Base-by-base conservation (phyloP, 2,113 vertebrate species). In the Cyanistes caeruleus region DNA sequence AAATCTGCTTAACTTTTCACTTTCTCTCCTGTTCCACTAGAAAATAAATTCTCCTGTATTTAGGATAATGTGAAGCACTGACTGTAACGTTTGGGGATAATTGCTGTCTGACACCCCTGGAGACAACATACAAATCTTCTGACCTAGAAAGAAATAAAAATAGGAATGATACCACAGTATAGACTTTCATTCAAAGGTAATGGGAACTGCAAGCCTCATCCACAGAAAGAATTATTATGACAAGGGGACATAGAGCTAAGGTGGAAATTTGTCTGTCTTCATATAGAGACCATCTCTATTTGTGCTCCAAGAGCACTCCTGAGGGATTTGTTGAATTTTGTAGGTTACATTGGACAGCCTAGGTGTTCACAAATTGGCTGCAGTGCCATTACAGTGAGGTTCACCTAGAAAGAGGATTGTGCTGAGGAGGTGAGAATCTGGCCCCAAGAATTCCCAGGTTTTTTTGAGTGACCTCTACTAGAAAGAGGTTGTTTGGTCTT, bases 101-200 rank as follows among this genome's bases (percentile, higher is more conserved):
- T 77, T 13, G 0, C 58, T 79, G 49, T 87, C 91, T 95, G 78
- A 74, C 78, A 94, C 28, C 60, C 73, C n/a, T 82, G 75, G 62
- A 90, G 69, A 79, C 24, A 77, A 48, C 82, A n/a, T 18, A 81
- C 56, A 83, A 56, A 76, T 43, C 73, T 86, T 93, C 58, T 93
- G 89, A 87, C 63, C 89, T 79, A 81, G 80, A 89, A 87, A 83
- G 59, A 92, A 89, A 78, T 65, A 18, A 70, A 91, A 94, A 85
- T 44, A 77, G 9, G 17, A 91, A 65, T 81, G 68, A 80, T 72
- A 53, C 2, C 68, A 74, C 15, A 64, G 48, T 21, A 24, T 11
- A 55, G 52, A 39, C 10, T 59, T 79, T 70, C 55, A 51, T 39
- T 10, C 46, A 69, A 39, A 95, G 27, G 8, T 51, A 48, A 27